These are phyloP conservation scores for Mus caroli DNA, from an alignment of 2,797 vertebrate genomes.

Conservation along the genomic window DNA sequence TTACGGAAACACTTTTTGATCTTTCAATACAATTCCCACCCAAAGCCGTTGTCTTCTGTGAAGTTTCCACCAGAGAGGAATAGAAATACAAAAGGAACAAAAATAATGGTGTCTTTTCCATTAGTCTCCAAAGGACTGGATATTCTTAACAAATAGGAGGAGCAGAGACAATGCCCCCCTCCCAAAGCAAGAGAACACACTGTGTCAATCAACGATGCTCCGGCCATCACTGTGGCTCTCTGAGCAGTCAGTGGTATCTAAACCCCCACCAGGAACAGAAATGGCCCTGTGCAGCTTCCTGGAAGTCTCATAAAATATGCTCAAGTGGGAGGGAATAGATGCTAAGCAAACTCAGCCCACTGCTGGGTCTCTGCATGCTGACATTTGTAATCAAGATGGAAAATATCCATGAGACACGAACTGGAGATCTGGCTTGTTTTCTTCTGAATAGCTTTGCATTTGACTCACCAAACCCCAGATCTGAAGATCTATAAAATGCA, in stretches of 20 bases:
- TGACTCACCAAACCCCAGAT: not conserved
- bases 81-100: not conserved
- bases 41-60: not conserved
- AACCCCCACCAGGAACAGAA: conserved; percentile 43
- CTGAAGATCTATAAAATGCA: not conserved
- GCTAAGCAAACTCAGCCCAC: conserved; percentile 74
- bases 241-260: conserved; percentile 3
- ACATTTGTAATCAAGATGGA: conserved; percentile 77
- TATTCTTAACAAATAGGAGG: not conserved
- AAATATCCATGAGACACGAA: conserved; percentile 52
- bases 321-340: conserved; percentile 64
- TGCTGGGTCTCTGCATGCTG: conserved; percentile 65
- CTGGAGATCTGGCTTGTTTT: conserved; percentile 58
- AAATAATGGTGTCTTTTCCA: not conserved
- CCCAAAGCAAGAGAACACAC: not conserved
- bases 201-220: not conserved
- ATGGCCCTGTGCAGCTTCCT: conserved; percentile 52
- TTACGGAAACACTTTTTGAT: not conserved
- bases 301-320: conserved; percentile 69
- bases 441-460: conserved; percentile 51
- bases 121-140: conserved; percentile 10
- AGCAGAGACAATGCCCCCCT: not conserved
- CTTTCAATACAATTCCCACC: not conserved
- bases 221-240: not conserved
- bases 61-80: not conserved